Conservation (phyloP, 2,113 vertebrate genomes). For the Leiothrix lutea region DNA sequence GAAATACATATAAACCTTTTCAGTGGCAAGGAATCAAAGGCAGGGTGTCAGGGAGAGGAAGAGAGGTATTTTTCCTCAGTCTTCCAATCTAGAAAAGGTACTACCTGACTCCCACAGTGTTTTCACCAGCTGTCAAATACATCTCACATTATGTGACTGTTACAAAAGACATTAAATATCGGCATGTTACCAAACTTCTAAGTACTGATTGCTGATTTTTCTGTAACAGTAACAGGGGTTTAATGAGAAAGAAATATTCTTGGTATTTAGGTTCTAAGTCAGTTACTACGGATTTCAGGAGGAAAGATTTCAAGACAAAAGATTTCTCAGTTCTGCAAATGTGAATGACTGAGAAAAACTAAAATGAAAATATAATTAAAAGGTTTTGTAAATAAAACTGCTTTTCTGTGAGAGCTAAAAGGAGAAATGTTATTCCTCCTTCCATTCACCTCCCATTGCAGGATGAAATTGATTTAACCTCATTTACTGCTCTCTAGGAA, state of each 20-base stretch:
- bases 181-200: not conserved
- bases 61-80: not conserved
- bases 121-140: slow-evolving; percentile 26
- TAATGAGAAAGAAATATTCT: not conserved
- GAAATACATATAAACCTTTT: not conserved
- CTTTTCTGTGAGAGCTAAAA: not conserved
- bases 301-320: not conserved
- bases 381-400: not conserved
- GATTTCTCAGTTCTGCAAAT: not conserved
- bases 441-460: not conserved
- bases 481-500: slow-evolving; percentile 72
- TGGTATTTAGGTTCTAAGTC: not conserved
- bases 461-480: slow-evolving; percentile 66
- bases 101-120: not conserved
- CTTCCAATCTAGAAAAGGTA: not conserved
- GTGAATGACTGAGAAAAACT: not conserved
- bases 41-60: not conserved
- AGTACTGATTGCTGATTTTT: not conserved
- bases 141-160: not conserved
- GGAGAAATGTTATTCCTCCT: not conserved
- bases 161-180: not conserved
- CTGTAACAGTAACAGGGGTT: not conserved
- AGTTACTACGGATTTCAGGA: not conserved
- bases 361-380: not conserved
- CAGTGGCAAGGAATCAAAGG: not conserved